Evolutionary conservation across 2,113 vertebrate species (phyloP).

Genomic region (Tapirus terrestris): DNA sequence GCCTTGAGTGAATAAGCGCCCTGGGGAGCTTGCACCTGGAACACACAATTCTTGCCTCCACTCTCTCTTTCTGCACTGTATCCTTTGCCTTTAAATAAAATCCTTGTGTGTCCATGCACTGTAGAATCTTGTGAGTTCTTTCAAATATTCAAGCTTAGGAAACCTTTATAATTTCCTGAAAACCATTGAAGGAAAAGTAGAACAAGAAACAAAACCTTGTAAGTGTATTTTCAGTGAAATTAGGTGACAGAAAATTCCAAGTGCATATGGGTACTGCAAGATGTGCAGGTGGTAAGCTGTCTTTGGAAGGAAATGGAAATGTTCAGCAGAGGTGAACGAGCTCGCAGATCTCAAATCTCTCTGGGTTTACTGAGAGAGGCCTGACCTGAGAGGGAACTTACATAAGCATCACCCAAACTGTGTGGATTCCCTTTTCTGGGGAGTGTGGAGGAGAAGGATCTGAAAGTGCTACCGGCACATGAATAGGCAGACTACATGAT

Average conservation of each 20-base stretch:
- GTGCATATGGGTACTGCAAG: no score
- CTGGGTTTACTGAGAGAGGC: neutral
- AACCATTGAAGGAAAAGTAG: neutral
- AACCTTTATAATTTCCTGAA: neutral
- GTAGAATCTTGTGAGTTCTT: neutral
- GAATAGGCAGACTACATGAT: neutral
- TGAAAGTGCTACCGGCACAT: neutral
- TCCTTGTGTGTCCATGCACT: neutral
- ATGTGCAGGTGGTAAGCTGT: no score
- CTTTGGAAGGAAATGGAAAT: neutral
- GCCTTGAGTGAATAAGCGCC: neutral
- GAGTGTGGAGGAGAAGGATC: neutral
- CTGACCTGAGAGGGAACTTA: neutral
- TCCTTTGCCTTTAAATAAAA: neutral
- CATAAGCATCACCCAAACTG: neutral
- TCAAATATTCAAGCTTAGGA: neutral
- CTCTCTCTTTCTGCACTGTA: neutral
- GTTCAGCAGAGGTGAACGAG: neutral
- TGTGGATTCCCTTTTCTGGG: neutral
- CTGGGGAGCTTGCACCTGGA: neutral
- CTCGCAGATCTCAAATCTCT: neutral
- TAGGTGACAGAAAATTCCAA: neutral
- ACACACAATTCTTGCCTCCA: no score
- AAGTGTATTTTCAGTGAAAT: neutral
- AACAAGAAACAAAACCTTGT: neutral